These are phyloP conservation scores for Varanus komodoensis DNA, from an alignment of 2,113 vertebrate species.

Conservation along the genomic window DNA sequence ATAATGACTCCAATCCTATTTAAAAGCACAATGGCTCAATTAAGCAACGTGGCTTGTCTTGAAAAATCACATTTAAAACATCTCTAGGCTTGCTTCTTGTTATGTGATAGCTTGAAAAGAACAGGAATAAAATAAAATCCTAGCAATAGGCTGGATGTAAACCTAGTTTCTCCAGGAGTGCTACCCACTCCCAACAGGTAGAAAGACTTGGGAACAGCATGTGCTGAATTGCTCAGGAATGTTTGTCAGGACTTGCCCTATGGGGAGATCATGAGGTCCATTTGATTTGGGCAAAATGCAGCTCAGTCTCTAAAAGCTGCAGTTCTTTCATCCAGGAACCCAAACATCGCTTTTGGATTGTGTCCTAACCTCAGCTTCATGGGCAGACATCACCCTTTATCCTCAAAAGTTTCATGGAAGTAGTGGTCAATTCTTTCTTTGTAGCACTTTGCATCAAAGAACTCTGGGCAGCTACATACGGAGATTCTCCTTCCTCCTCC, in stretches of 20 bases:
- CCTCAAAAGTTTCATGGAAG: neutral
- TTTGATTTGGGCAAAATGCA: neutral
- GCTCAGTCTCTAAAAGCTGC: neutral
- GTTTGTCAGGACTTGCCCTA: neutral
- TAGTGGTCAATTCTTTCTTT: neutral
- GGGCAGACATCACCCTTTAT: neutral
- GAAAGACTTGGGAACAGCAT: neutral
- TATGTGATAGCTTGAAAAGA: neutral
- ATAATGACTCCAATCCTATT: no score
- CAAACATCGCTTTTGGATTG: neutral
- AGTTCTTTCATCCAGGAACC: neutral
- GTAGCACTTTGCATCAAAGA: neutral
- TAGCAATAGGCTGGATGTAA: neutral
- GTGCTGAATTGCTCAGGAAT: slow-evolving; percentile 18
- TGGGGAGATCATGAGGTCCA: neutral
- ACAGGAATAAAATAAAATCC: neutral
- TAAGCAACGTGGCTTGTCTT: neutral
- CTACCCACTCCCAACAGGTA: neutral
- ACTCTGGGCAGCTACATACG: neutral
- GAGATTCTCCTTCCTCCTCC: neutral
- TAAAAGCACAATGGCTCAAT: neutral
- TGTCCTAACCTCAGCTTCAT: neutral
- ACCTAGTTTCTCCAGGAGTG: neutral
- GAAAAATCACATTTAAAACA: neutral
- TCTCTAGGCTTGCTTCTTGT: neutral